Conservation (phyloP, 2,888 invertebrate genomes). For the Ichneumon xanthorius region DNA sequence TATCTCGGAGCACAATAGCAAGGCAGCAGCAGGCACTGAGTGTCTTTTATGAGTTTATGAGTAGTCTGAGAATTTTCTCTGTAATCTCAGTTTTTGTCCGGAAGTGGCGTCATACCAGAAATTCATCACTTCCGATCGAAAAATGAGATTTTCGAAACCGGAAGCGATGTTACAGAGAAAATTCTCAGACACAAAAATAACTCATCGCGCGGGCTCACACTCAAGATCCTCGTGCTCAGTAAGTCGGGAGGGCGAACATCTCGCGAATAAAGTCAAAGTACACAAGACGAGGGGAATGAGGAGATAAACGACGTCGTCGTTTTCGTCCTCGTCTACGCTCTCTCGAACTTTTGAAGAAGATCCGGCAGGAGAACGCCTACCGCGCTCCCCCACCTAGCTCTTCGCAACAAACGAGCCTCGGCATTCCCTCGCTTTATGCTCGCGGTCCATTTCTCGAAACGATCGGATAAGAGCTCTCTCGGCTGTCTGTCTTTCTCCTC, state of each 20-base stretch:
- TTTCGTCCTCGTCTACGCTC: slow-evolving; percentile 47
- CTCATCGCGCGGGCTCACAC: slow-evolving; percentile 22
- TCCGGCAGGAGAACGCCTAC: slow-evolving; percentile 31
- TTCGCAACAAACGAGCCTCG: slow-evolving; percentile 31
- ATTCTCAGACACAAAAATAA: slow-evolving; percentile 45
- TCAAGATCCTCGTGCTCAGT: slow-evolving; percentile 15
- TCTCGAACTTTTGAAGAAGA: slow-evolving; percentile 63
- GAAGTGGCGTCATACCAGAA: too few relatives aligned
- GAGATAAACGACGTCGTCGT: slow-evolving; percentile 67
- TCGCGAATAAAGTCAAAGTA: slow-evolving; percentile 63
- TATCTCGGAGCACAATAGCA: neutral
- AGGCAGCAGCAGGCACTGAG: neutral
- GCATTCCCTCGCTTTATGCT: slow-evolving; percentile 52
- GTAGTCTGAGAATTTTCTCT: neutral
- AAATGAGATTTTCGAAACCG: too few relatives aligned
- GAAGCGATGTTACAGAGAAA: too few relatives aligned
- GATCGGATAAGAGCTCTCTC: slow-evolving; percentile 14
- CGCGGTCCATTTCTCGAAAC: slow-evolving; percentile 52
- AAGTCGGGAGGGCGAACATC: slow-evolving; percentile 39
- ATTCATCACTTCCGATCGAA: too few relatives aligned
- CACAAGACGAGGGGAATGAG: slow-evolving; percentile 51
- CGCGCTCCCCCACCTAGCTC: slow-evolving; percentile 2
- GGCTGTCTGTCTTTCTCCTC: slow-evolving; percentile 6
- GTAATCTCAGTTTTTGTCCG: too few relatives aligned
- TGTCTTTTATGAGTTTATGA: neutral